Percentiles rank a stretch among this genome's conserved stretches.
These are phyloP conservation scores for Drosophila takahashii DNA, from an alignment of 1,140 invertebrate genomes.

Conservation along the genomic window DNA sequence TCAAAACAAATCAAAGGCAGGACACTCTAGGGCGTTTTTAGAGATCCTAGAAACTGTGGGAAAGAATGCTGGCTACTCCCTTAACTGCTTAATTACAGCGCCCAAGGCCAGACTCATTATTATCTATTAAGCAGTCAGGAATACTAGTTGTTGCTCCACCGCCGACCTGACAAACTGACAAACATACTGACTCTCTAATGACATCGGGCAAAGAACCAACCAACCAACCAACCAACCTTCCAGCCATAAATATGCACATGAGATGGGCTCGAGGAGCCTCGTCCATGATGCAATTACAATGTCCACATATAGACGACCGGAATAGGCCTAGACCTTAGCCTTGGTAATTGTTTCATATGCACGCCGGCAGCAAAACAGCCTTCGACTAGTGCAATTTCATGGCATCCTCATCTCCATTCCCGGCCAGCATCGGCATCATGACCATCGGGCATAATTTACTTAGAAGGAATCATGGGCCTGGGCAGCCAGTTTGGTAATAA, in stretches of 20 bases:
- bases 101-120: conserved; percentile 73
- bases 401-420: conserved; percentile 25
- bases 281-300: conserved; percentile 67
- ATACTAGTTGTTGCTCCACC: conserved; percentile 47
- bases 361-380: conserved; percentile 32
- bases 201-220: conserved; percentile 41
- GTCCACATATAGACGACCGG: conserved; percentile 65
- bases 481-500: conserved; percentile 66
- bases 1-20: conserved; percentile 81
- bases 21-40: conserved; percentile 40
- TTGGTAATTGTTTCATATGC: conserved; percentile 81
- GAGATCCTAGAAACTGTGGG: conserved; percentile 53
- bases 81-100: conserved; percentile 83
- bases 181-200: conserved; percentile 68
- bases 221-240: neutral
- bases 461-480: conserved; percentile 78
- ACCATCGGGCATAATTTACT: conserved; percentile 83
- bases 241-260: conserved; percentile 62
- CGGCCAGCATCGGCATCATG: conserved; percentile 64
- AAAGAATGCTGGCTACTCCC: conserved; percentile 61
- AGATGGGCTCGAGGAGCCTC: conserved; percentile 35
- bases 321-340: conserved; percentile 38
- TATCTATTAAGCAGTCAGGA: conserved; percentile 79
- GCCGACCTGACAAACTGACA: conserved; percentile 32
- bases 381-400: conserved; percentile 44